Conservation (phyloP, 35 echinoderm and acorn worm genomes). For the Nesometra sesokonis region DNA sequence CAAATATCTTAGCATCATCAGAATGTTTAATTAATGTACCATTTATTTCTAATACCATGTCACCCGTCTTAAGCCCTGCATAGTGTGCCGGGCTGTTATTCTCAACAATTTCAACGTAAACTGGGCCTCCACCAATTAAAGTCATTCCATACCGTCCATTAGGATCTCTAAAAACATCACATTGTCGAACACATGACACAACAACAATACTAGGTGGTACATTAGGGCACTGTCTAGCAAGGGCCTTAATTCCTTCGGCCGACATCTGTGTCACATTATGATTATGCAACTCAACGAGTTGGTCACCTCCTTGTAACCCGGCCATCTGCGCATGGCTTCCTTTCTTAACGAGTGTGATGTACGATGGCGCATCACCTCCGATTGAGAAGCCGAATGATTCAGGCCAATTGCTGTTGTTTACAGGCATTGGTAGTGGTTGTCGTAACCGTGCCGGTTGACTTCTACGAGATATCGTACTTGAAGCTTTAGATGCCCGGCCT, state of each 20-base stretch:
- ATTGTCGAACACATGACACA: slow-evolving; percentile 70
- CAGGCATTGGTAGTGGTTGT: slow-evolving; percentile 54
- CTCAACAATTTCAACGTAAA: slow-evolving; percentile 79
- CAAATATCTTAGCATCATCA: slow-evolving; percentile 94
- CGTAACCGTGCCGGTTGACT: slow-evolving; percentile 26
- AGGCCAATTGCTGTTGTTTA: slow-evolving; percentile 78
- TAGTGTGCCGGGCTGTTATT: slow-evolving; percentile 37
- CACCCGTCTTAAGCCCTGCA: slow-evolving; percentile 55
- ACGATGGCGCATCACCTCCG: slow-evolving; percentile 68
- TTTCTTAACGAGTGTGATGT: slow-evolving; percentile 48
- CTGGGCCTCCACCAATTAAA: slow-evolving; percentile 78
- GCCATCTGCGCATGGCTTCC: slow-evolving; percentile 63
- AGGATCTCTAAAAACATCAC: slow-evolving; percentile 61
- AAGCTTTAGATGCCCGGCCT: not conserved
- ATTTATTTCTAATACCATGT: slow-evolving; percentile 99
- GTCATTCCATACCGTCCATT: slow-evolving; percentile 93
- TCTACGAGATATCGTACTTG: not conserved
- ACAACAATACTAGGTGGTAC: slow-evolving; percentile 87
- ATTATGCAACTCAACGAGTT: slow-evolving; percentile 63
- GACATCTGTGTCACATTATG: slow-evolving; percentile 47
- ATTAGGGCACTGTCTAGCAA: slow-evolving; percentile 63
- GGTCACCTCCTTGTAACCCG: slow-evolving; percentile 86
- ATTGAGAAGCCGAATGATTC: slow-evolving; percentile 82
- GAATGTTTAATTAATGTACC: slow-evolving; percentile 90
- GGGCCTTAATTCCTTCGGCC: slow-evolving; percentile 41